Conservation (phyloP, 2,888 invertebrate species). For the Sericinus montela region DNA sequence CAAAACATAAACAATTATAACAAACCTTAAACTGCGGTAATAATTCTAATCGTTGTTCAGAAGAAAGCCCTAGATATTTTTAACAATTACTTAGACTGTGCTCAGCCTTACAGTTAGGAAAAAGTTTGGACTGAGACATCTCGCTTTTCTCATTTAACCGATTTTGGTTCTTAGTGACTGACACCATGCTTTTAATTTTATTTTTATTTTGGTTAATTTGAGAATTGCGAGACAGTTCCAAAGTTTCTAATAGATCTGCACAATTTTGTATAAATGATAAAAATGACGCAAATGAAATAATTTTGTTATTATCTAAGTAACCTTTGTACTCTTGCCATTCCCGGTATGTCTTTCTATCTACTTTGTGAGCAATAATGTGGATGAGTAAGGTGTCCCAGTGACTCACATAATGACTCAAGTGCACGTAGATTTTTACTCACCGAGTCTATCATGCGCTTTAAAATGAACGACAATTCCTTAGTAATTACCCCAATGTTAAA, state of each 20-base stretch:
- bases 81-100: neutral
- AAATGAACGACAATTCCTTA: neutral
- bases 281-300: neutral
- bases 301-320: neutral
- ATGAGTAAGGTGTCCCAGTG: neutral
- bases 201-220: neutral
- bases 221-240: neutral
- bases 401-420: neutral
- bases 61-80: neutral
- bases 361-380: neutral
- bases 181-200: neutral
- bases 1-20: neutral
- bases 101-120: neutral
- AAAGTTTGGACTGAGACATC: neutral
- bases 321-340: neutral
- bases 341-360: neutral
- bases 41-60: neutral
- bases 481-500: neutral
- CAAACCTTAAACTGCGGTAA: neutral
- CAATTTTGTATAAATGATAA: too few species aligned
- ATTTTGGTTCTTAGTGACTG: too few species aligned
- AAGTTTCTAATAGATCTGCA: neutral
- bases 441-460: neutral
- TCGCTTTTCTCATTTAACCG: too few species aligned
- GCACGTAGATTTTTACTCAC: neutral